Evolutionary conservation across 2,888 invertebrate species (phyloP).

Genomic region (Teleiodes luculella): DNA sequence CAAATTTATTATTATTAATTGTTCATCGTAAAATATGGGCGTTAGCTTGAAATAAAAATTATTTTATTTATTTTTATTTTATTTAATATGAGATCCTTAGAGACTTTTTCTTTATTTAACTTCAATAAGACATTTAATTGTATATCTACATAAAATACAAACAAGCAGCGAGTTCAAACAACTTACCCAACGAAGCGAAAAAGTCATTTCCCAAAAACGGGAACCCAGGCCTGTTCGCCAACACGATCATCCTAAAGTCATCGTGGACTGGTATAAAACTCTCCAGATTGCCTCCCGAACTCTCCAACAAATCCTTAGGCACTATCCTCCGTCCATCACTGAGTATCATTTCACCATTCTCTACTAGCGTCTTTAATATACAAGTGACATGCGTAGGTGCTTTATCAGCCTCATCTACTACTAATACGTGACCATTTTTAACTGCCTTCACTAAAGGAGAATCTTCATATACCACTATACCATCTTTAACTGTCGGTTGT

Average conservation of each 20-base stretch:
- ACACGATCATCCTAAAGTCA: slow-evolving; percentile 93
- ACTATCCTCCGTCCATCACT: slow-evolving; percentile 96
- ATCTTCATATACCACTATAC: slow-evolving; percentile 94
- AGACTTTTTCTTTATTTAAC: too few species aligned
- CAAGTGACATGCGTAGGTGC: slow-evolving; percentile 98
- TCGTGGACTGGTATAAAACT: slow-evolving; percentile 90
- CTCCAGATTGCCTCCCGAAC: slow-evolving; percentile 55
- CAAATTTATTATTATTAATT: too few species aligned
- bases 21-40: too few species aligned
- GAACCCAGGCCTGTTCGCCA: slow-evolving; percentile 98
- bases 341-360: slow-evolving; percentile 96
- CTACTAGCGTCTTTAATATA: slow-evolving; percentile 95
- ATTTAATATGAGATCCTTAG: too few species aligned
- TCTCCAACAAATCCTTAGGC: slow-evolving; percentile 66
- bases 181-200: slow-evolving; percentile 88
- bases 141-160: too few species aligned
- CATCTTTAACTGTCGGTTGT: slow-evolving; percentile 93
- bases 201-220: slow-evolving; percentile 98
- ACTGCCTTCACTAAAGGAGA: slow-evolving; percentile 96
- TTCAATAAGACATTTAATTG: too few species aligned
- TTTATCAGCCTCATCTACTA: slow-evolving; percentile 98
- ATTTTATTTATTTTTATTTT: too few species aligned
- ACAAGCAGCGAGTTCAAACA: too few species aligned
- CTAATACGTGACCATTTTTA: slow-evolving; percentile 91
- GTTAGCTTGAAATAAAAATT: too few species aligned